Evolutionary conservation across 1,140 invertebrate genomes (phyloP).

Genomic region (Trinorchestia longiramus): DNA sequence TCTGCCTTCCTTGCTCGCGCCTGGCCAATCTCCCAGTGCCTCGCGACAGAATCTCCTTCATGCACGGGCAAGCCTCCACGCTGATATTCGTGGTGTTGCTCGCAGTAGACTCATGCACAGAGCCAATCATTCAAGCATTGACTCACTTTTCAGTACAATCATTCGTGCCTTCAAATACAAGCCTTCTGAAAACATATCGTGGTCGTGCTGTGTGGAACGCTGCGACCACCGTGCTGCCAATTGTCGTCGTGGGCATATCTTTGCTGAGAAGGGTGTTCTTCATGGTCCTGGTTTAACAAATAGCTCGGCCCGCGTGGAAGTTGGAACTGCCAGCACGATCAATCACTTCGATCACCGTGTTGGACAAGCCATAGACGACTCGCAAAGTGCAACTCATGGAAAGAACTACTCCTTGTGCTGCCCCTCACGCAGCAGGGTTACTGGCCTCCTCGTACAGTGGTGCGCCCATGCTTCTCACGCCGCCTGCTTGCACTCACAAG

Average conservation of each 20-base stretch:
- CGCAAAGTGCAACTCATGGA: not conserved
- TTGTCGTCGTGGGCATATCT: not conserved
- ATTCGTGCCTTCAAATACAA: not conserved
- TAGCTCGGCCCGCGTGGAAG: not conserved
- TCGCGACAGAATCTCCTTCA: not conserved
- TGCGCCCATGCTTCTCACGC: conserved; percentile 34
- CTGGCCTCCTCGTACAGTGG: not conserved
- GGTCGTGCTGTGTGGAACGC: too few relatives aligned
- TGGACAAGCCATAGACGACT: not conserved
- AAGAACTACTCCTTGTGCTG: not conserved
- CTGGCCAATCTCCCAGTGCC: not conserved
- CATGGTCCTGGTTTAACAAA: not conserved
- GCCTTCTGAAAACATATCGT: not conserved
- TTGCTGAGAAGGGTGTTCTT: not conserved
- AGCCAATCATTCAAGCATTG: not conserved
- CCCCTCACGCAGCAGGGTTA: not conserved
- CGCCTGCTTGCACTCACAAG: not conserved
- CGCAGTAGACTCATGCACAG: not conserved
- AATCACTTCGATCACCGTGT: not conserved
- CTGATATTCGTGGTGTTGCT: not conserved
- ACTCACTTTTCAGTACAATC: not conserved
- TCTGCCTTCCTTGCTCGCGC: not conserved
- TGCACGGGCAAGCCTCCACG: not conserved
- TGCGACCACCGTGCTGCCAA: not conserved
- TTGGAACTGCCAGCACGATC: not conserved